These are phyloP conservation scores for Spinus pinus DNA, from an alignment of 2,797 vertebrate genomes.

Conservation along the genomic window DNA sequence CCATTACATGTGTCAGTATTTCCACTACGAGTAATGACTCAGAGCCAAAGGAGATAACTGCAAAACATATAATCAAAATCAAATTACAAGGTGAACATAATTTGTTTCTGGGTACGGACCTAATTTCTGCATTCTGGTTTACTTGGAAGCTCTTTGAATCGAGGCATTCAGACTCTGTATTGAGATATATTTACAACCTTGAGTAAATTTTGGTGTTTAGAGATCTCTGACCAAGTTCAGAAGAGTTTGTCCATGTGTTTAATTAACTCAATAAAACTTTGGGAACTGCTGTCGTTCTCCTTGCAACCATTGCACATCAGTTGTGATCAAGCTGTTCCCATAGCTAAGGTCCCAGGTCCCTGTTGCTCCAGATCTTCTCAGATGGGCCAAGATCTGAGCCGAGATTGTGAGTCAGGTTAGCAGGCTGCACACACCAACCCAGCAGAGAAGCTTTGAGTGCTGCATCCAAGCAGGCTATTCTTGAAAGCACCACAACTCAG, in stretches of 20 bases:
- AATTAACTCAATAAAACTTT: background rate
- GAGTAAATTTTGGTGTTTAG: background rate
- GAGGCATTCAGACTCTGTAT: background rate
- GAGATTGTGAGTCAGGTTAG: background rate
- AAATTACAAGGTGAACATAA: conserved; percentile 27
- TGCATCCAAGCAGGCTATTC: background rate
- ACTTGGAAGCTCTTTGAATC: background rate
- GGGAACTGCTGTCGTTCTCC: background rate
- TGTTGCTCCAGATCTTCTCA: background rate
- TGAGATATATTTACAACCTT: background rate
- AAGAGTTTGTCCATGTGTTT: background rate
- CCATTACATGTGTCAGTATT: conserved; percentile 62
- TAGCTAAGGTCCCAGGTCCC: background rate
- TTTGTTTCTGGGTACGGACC: background rate
- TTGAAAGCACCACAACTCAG: background rate
- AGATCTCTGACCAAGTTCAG: background rate
- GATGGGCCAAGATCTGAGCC: background rate
- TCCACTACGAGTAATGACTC: conserved; percentile 59
- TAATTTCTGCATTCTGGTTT: background rate
- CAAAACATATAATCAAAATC: conserved; percentile 23
- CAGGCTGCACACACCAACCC: background rate
- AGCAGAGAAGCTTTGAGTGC: background rate
- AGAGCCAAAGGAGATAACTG: background rate
- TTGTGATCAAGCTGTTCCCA: background rate
- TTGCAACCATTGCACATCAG: background rate